Evolutionary conservation across 2,113 vertebrate species (phyloP).

Genomic region (Pituophis catenifer): DNA sequence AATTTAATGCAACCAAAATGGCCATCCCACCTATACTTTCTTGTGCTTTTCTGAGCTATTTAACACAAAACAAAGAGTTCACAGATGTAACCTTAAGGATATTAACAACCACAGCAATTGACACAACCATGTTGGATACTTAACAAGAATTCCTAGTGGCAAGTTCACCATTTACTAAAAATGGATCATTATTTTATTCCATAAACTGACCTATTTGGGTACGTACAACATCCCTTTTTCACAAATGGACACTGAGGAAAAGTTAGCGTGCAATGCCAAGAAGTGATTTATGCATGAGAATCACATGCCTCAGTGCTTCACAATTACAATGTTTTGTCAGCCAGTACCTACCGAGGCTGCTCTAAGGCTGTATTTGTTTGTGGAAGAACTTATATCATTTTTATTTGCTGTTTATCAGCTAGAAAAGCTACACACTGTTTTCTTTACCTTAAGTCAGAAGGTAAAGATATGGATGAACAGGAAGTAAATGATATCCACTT

Average conservation of each 20-base stretch:
- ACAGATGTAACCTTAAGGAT: background rate
- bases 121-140: background rate
- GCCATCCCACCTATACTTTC: background rate
- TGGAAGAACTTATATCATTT: constrained; percentile 5
- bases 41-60: background rate
- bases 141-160: background rate
- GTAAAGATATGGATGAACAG: background rate
- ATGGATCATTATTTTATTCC: background rate
- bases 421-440: background rate
- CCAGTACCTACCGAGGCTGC: background rate
- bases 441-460: constrained; percentile 2
- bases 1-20: background rate
- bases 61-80: background rate
- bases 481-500: background rate
- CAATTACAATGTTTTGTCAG: background rate
- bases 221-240: background rate
- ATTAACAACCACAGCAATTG: background rate
- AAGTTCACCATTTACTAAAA: background rate
- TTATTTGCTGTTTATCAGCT: background rate
- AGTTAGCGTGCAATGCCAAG: background rate
- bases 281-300: background rate
- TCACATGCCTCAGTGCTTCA: constrained; percentile 2
- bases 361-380: background rate
- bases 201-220: background rate
- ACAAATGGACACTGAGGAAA: background rate